Evolutionary conservation across 2,797 vertebrate genomes (phyloP), one percentile per base, ranked within the genome.

Genomic region (Hydrocynus forskahlii): DNA sequence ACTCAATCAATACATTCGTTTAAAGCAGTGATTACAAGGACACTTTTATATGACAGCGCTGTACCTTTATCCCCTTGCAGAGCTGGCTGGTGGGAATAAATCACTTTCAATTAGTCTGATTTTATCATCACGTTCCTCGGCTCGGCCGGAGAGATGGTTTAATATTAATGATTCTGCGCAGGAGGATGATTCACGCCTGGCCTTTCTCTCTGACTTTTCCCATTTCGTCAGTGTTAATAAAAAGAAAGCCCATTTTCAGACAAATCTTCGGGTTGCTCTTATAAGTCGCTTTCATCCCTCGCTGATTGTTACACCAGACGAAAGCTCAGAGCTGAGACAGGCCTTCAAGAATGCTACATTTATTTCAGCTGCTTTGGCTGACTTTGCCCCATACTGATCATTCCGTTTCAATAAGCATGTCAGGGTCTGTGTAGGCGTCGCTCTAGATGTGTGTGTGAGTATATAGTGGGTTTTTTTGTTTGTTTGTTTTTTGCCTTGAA

Each of bases 131-230:
- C 77, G 64, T 48, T 21, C 9, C 69, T 71, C 45, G n/a, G 60
- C 69, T 35, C 21, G 40, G 9, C 5, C 63, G 50, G 67, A 35
- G 13, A 17, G 25, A 78, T n/a, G 23, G 16, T 79, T 79, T 71
- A 79, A 62, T 79, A 81, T 62, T 75, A 79, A 82, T 76, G 76
- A 29, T 59, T 79, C 69, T 17, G 23, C 1, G 21, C 21, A 16
- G 68, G 43, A 50, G 68, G 45, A 23, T 50, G 21, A 52, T 25
- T 69, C 67, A 48, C 13, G 13, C 8, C 5, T 71, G 13, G 21
- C 69, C 48, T 71, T 71, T 52, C 48, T 71, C 21, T 52, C 48
- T 17, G 21, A 71, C 69, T 45, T 52, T 54, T 54, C 69, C 5
- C 48, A 54, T 54, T 55, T 40, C n/a, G 19, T 9, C 40, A n/a